Evolutionary conservation across 2,113 vertebrate genomes (phyloP), one percentile per base, ranked within the genome.

Genomic region (Notarius lentiginosus): DNA sequence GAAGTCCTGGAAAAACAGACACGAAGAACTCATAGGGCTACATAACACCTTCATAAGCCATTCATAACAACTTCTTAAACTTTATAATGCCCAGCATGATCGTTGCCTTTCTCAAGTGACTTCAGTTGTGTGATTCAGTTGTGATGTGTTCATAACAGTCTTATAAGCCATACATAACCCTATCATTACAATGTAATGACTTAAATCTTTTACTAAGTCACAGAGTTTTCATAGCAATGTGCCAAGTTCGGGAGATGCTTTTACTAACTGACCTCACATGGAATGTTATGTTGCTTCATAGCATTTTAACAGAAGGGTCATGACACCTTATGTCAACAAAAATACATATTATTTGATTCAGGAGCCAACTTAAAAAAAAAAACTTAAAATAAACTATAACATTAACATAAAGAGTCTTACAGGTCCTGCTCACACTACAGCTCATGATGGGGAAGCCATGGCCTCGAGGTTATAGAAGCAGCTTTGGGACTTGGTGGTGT

Each of bases 1-100:
- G 93, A 99, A 99, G 95, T 99, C 98, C 98, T 99, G 93, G 11
- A 73, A 41, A 60, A 41, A 2, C 24, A 68, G 7, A 85, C 86
- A 83, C 10, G 53, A 34, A 88, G 30, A 53, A 60, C 3, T n/a
- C 61, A 56, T 20, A 56, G 41, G 27, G 17, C 30, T 53, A 49
- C 6, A 34, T 7, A 22, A 22, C 18, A 60, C 8, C 79, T 80
- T 60, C 55, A 58, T 11, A 79, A 8, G 8, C 7, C 77, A 9
- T 58, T 60, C 17, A 58, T 34, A 34, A 34, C 17, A 17, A 6
- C 53, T 7, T 77, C 2, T 27, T 4, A 0, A 55, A 17, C 51
- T 22, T 24, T 24, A 51, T 4, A 75, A 12, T 12, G 1, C 24
- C 3, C 34, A 2, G 9, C 68, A 41, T 41, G 41, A 41, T 41